A percentile compares a stretch with the other conserved stretches of the same genome.
Evolutionary conservation across 2,113 vertebrate genomes (phyloP).

Genomic region (Hassar affinis): DNA sequence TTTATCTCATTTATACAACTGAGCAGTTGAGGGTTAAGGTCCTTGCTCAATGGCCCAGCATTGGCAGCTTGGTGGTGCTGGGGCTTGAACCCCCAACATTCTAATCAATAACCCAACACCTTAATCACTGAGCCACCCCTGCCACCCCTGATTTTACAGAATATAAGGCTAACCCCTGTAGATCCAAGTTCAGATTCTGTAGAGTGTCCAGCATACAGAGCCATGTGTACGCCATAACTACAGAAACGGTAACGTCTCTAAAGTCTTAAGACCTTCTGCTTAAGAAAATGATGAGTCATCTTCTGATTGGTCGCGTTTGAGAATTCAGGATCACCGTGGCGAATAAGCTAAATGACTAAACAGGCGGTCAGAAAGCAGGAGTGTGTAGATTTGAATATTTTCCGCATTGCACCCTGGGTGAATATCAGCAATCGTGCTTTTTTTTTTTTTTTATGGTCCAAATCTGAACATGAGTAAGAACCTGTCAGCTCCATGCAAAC

Average conservation of each 20-base stretch:
- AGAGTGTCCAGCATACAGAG: not conserved
- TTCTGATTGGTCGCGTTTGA: not conserved
- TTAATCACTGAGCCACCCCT: too few species aligned
- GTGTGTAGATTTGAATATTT: not conserved
- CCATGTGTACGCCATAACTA: not conserved
- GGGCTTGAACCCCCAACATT: too few species aligned
- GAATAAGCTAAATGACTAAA: not conserved
- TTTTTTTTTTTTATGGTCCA: not conserved
- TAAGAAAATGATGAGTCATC: not conserved
- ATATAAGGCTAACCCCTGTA: too few species aligned
- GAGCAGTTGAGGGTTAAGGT: too few species aligned
- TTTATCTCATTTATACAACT: too few species aligned
- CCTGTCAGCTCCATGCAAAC: conserved; percentile 50
- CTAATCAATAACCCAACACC: too few species aligned
- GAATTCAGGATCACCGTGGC: not conserved
- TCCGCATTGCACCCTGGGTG: conserved; percentile 24
- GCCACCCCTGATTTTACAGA: too few species aligned
- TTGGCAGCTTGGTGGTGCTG: too few species aligned
- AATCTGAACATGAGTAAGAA: conserved; percentile 32
- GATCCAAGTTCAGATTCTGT: not conserved
- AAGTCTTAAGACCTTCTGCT: not conserved
- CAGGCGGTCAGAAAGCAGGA: not conserved
- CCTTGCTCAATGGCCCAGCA: too few species aligned
- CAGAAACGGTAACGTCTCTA: not conserved
- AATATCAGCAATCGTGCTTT: not conserved